A percentile compares a stretch with the other conserved stretches of the same genome.
Evolutionary conservation across 2,797 vertebrate genomes (phyloP).

Genomic region (Kryptopterus vitreolus): DNA sequence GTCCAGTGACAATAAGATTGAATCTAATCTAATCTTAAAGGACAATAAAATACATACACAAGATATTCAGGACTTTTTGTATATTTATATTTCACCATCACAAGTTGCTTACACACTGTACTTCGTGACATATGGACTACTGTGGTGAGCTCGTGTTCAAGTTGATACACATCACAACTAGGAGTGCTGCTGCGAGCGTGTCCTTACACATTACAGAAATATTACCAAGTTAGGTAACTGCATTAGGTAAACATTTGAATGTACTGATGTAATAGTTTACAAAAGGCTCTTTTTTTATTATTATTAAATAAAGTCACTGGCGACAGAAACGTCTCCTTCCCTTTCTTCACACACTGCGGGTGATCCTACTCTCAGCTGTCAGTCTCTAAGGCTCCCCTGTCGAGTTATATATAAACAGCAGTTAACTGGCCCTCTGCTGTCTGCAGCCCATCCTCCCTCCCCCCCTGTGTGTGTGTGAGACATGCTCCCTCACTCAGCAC

Average conservation of each 20-base stretch:
- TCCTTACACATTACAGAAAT: not conserved
- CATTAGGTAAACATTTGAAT: too few relatives aligned
- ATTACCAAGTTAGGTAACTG: not conserved
- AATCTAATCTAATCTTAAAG: too few relatives aligned
- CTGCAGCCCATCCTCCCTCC: conserved; percentile 26
- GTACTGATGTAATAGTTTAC: not conserved
- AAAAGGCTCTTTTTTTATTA: not conserved
- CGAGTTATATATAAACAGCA: conserved; percentile 57
- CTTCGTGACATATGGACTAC: not conserved
- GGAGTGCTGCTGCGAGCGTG: not conserved
- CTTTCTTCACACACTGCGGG: conserved; percentile 21
- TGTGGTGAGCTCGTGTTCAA: not conserved
- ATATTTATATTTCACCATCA: not conserved
- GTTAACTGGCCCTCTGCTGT: conserved; percentile 48
- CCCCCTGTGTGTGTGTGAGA: not conserved
- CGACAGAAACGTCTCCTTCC: not conserved
- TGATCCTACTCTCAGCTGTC: conserved; percentile 51
- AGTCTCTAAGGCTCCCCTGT: conserved; percentile 35
- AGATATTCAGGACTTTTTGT: not conserved
- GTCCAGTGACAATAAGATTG: too few relatives aligned
- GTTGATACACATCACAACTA: not conserved
- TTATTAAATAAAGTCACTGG: not conserved
- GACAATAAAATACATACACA: too few relatives aligned
- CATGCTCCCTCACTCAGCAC: conserved; percentile 26
- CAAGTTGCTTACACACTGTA: not conserved